These are phyloP conservation scores for Steromphala cineraria DNA, from an alignment of 2,888 invertebrate species.

Conservation along the genomic window DNA sequence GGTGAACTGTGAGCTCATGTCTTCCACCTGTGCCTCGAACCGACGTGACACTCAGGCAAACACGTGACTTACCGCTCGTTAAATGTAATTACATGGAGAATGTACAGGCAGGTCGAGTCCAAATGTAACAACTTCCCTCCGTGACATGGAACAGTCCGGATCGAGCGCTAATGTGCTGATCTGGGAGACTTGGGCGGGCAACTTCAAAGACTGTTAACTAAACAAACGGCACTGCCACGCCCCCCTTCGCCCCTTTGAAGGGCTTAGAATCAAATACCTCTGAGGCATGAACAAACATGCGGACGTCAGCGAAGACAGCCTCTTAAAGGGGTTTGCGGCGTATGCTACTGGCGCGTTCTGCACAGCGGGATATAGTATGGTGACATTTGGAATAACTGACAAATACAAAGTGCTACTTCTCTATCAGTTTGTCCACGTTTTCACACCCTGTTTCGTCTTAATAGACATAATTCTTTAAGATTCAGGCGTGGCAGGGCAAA, in stretches of 20 bases:
- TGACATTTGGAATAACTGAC: constrained; percentile 10
- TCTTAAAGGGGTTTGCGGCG: constrained; percentile 8
- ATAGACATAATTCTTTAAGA: constrained; percentile 7
- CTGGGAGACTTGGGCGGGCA: constrained; percentile 38
- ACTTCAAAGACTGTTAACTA: constrained; percentile 44
- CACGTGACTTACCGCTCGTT: neutral
- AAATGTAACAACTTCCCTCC: constrained; percentile 7
- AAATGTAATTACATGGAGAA: neutral
- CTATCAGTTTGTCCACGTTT: neutral
- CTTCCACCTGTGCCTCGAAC: no score
- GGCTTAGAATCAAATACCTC: constrained; percentile 36
- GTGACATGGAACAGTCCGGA: neutral
- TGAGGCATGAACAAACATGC: constrained; percentile 6
- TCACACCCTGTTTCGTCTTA: neutral
- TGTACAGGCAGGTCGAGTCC: constrained; percentile 2
- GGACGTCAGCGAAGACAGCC: constrained; percentile 7
- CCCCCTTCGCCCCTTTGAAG: constrained; percentile 38
- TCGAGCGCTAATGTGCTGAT: constrained; percentile 33
- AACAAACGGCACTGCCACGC: constrained; percentile 39
- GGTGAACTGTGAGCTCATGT: no score
- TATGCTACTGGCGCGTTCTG: neutral
- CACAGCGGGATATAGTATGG: neutral
- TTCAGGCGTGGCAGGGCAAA: constrained; percentile 5
- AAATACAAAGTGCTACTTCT: neutral
- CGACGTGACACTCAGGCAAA: neutral